These are phyloP conservation scores for Merodon equestris DNA, from an alignment of 2,888 invertebrate species.

Conservation along the genomic window DNA sequence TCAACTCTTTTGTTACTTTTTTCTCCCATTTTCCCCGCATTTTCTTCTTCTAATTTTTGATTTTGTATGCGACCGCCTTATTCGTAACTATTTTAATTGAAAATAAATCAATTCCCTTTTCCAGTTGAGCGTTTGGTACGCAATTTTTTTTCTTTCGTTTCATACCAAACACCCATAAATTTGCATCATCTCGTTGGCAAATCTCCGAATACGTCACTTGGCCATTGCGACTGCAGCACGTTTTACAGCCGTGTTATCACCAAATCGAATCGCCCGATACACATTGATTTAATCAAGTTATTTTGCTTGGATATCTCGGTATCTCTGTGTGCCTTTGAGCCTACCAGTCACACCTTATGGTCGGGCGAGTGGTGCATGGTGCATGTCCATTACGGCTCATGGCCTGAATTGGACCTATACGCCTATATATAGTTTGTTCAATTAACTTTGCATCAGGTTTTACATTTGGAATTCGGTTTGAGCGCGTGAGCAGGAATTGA, in stretches of 20 bases:
- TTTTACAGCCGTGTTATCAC: slow-evolving; percentile 62
- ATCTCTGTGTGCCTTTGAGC: slow-evolving; percentile 12
- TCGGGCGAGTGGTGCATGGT: no score
- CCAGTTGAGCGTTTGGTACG: slow-evolving; percentile 4
- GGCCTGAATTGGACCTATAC: no score
- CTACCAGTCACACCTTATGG: slow-evolving; percentile 61
- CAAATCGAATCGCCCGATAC: slow-evolving; percentile 65
- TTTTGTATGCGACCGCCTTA: no score
- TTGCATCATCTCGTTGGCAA: slow-evolving; percentile 64
- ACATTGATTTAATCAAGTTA: slow-evolving; percentile 64
- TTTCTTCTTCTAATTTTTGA: no score
- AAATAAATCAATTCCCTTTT: slow-evolving; percentile 66
- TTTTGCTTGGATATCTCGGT: not conserved
- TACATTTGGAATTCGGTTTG: slow-evolving; percentile 38
- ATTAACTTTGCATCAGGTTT: slow-evolving; percentile 67
- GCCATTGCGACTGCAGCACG: slow-evolving; percentile 54
- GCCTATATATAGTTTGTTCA: slow-evolving; percentile 50
- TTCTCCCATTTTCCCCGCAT: no score
- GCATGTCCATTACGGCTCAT: no score
- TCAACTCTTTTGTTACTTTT: no score
- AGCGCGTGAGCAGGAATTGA: slow-evolving; percentile 55
- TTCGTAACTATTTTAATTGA: slow-evolving; percentile 49
- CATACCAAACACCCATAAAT: slow-evolving; percentile 53
- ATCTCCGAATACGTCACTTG: slow-evolving; percentile 59
- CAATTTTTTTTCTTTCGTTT: not conserved